These are phyloP conservation scores for Latrodectus hesperus DNA, from an alignment of 2,888 invertebrate genomes.

Conservation along the genomic window DNA sequence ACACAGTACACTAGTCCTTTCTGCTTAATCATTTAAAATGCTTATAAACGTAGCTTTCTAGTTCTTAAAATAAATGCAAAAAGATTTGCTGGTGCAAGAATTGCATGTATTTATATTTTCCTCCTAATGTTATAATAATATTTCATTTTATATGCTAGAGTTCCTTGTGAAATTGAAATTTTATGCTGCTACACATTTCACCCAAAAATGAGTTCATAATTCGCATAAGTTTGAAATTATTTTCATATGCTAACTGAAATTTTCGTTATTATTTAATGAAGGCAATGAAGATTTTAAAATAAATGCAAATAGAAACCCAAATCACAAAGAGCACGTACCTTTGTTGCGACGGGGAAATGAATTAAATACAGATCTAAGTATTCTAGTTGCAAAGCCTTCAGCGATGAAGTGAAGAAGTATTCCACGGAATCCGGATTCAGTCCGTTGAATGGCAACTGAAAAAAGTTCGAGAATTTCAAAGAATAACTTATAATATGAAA, in stretches of 20 bases:
- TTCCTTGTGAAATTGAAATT: neutral
- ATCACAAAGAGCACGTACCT: neutral
- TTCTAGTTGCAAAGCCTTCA: conserved; percentile 1
- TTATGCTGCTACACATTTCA: neutral
- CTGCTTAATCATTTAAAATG: too few species aligned
- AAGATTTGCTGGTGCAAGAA: too few species aligned
- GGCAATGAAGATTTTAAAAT: too few species aligned
- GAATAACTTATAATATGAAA: too few species aligned
- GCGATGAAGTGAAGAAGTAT: neutral
- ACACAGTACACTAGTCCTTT: too few species aligned
- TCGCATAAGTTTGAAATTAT: neutral
- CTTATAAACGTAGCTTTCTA: too few species aligned
- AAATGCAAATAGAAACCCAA: too few species aligned
- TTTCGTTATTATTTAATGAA: neutral
- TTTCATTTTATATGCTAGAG: too few species aligned
- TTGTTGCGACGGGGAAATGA: neutral
- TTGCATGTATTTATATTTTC: too few species aligned
- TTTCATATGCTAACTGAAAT: neutral
- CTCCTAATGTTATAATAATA: too few species aligned
- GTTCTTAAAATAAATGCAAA: too few species aligned
- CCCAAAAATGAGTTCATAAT: neutral
- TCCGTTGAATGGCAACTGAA: conserved; percentile 6
- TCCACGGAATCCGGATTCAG: neutral
- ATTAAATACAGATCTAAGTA: conserved; percentile 13
- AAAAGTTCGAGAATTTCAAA: neutral